Percentiles rank a stretch among this genome's conserved stretches.
Evolutionary conservation across 2,113 vertebrate species (phyloP).

Genomic region (Crotalus viridis): DNA sequence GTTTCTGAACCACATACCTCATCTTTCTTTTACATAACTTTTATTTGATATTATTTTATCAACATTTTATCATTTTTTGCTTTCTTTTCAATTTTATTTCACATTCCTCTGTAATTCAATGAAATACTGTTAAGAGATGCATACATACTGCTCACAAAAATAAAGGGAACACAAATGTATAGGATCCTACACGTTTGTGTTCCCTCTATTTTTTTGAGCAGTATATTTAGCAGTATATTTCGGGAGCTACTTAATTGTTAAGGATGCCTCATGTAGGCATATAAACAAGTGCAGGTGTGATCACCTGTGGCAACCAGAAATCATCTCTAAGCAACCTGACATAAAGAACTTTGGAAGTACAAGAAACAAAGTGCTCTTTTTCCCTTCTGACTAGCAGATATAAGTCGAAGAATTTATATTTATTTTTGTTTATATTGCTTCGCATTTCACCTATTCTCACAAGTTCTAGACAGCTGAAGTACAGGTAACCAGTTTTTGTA

Average conservation of each 20-base stretch:
- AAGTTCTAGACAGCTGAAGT: neutral
- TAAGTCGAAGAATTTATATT: neutral
- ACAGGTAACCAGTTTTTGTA: neutral
- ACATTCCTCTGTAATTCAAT: neutral
- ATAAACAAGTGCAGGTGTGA: neutral
- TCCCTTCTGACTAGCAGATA: neutral
- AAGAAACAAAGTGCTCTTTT: neutral
- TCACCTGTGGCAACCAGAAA: neutral
- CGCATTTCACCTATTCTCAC: neutral
- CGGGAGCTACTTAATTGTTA: neutral
- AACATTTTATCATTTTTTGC: neutral
- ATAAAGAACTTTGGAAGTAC: neutral
- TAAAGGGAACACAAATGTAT: no score
- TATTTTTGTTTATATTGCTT: neutral
- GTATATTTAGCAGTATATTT: neutral
- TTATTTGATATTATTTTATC: neutral
- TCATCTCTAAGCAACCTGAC: neutral
- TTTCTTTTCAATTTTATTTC: neutral
- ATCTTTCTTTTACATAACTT: neutral
- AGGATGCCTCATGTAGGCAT: neutral
- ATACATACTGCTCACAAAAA: no score
- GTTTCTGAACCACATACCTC: neutral
- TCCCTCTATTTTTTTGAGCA: no score
- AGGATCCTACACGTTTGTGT: no score
- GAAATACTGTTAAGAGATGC: neutral